A percentile compares a stretch with the other conserved stretches of the same genome.
These are phyloP conservation scores for Phylloscopus collybita DNA, from an alignment of 2,797 vertebrate genomes.

Conservation along the genomic window DNA sequence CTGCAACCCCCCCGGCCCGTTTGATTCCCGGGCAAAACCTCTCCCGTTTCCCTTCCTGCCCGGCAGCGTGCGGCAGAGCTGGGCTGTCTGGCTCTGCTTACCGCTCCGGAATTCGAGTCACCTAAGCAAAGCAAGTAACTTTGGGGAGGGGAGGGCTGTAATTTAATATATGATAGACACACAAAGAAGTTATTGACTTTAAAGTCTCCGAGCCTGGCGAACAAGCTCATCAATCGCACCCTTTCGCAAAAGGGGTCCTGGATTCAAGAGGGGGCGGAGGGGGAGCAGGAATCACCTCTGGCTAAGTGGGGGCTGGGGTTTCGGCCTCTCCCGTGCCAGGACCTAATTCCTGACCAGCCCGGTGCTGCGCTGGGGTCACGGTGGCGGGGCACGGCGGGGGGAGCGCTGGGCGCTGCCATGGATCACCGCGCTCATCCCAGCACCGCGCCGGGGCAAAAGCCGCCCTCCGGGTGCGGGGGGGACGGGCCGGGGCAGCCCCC, in stretches of 20 bases:
- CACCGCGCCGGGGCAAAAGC: background rate
- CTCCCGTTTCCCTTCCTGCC: background rate
- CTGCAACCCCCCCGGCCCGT: background rate
- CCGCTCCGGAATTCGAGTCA: background rate
- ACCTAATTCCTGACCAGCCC: background rate
- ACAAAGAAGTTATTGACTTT: constrained; percentile 46
- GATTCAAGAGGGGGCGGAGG: background rate
- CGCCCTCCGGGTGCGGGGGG: background rate
- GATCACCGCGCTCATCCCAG: background rate
- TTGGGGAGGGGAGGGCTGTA: background rate
- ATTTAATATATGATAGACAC: background rate
- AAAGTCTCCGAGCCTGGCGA: background rate
- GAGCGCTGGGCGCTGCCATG: background rate
- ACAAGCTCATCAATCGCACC: constrained; percentile 10
- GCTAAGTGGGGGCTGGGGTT: background rate
- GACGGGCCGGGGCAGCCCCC: background rate
- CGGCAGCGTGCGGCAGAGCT: background rate
- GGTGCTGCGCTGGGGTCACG: background rate
- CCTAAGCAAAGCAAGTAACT: background rate
- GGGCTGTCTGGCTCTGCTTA: constrained; percentile 2
- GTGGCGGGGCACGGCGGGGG: background rate
- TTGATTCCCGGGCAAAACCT: background rate
- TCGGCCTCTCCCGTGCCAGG: background rate
- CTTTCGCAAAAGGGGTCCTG: background rate
- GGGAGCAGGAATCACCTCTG: background rate